Evolutionary conservation across 2,797 vertebrate species (phyloP).

Genomic region (Rhincodon typus): DNA sequence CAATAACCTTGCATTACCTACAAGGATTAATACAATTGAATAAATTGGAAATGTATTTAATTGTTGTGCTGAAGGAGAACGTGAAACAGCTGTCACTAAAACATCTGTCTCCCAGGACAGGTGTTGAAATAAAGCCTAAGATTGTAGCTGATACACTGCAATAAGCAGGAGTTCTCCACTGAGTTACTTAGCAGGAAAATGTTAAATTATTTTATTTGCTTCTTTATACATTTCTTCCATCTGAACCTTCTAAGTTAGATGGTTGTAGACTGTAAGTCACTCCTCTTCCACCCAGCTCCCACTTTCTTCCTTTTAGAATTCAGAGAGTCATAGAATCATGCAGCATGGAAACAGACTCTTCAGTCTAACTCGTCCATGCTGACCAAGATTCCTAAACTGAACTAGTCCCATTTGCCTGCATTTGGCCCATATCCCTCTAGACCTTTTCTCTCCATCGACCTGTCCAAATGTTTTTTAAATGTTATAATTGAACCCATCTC

Average conservation of each 20-base stretch:
- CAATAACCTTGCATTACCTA: neutral
- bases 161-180: no score
- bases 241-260: neutral
- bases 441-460: no score
- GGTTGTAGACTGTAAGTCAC: neutral
- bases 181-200: neutral
- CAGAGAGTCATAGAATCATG: no score
- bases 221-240: neutral
- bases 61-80: neutral
- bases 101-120: neutral
- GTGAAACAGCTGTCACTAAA: neutral
- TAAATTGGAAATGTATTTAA: neutral
- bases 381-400: no score
- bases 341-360: no score
- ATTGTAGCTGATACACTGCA: neutral
- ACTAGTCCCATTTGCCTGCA: no score
- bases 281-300: neutral
- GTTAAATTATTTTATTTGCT: neutral
- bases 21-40: neutral
- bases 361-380: no score
- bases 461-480: no score
- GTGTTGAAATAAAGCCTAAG: neutral
- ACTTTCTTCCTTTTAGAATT: neutral
- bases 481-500: no score
- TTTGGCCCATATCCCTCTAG: no score